A percentile compares a stretch with the other conserved stretches of the same genome.
Conservation (phyloP, 1,140 invertebrate species). For the Drosophila arizonae region DNA sequence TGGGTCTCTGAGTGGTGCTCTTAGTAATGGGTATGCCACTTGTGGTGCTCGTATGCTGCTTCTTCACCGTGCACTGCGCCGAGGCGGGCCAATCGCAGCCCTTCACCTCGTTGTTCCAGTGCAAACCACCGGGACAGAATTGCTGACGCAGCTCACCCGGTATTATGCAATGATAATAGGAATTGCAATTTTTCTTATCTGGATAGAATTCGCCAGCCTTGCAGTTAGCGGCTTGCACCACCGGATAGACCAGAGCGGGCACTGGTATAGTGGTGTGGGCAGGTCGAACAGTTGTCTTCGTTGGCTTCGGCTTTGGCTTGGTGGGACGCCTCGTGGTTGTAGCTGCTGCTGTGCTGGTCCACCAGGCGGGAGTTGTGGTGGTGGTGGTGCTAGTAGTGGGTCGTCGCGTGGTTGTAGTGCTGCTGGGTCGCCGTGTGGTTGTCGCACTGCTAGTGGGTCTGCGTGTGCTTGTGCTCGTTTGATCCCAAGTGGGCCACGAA, state of each 20-base stretch:
- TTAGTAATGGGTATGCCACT: not conserved
- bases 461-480: slow-evolving; percentile 63
- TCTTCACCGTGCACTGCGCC: slow-evolving; percentile 85
- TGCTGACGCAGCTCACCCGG: slow-evolving; percentile 87
- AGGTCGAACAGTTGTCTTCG: slow-evolving; percentile 58
- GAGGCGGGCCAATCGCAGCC: slow-evolving; percentile 90
- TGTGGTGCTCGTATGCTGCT: slow-evolving; percentile 38
- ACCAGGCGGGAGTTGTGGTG: slow-evolving; percentile 67
- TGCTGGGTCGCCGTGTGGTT: slow-evolving; percentile 53
- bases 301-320: slow-evolving; percentile 56
- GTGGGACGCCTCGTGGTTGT: slow-evolving; percentile 75
- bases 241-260: slow-evolving; percentile 82
- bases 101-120: slow-evolving; percentile 87
- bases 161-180: slow-evolving; percentile 89
- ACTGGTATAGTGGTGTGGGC: slow-evolving; percentile 79
- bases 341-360: slow-evolving; percentile 68
- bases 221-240: slow-evolving; percentile 84
- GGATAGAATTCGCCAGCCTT: slow-evolving; percentile 86
- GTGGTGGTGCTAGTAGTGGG: slow-evolving; percentile 31
- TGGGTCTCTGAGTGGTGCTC: slow-evolving; percentile 20
- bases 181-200: slow-evolving; percentile 88
- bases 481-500: slow-evolving; percentile 84
- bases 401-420: slow-evolving; percentile 12
- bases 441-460: slow-evolving; percentile 40
- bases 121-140: slow-evolving; percentile 89